phyloP scores from a whole-genome alignment of 2,113 vertebrate species.

The Erythrocercus mccallii region DNA sequence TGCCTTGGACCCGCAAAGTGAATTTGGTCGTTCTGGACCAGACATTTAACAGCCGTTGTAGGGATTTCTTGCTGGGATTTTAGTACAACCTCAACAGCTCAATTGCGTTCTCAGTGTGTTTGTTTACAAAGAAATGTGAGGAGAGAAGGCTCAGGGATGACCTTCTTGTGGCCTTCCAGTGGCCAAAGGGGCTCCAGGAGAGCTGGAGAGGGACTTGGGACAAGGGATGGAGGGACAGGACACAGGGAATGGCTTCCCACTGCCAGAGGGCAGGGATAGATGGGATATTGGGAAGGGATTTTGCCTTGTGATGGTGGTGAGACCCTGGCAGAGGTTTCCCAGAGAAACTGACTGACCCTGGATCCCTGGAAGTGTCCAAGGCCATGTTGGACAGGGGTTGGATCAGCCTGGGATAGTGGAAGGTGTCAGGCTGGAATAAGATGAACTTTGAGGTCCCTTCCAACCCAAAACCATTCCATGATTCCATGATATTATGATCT shows the following conservation, averaged over 20 bases:
- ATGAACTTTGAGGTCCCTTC: background rate
- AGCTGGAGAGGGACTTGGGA: background rate
- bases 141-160: background rate
- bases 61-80: background rate
- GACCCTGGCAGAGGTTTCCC: accelerated
- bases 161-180: background rate
- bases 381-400: accelerated
- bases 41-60: background rate
- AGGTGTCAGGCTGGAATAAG: background rate
- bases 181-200: background rate
- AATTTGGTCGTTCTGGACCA: background rate
- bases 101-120: background rate
- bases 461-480: background rate
- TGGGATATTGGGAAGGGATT: background rate
- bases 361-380: background rate
- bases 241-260: background rate
- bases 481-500: background rate
- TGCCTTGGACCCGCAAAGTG: background rate
- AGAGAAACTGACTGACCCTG: background rate
- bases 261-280: background rate
- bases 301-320: accelerated
- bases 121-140: background rate
- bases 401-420: accelerated
- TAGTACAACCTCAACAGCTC: background rate
- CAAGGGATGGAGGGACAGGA: background rate